A percentile compares a stretch with the other conserved stretches of the same genome.
phyloP scores from a whole-genome alignment of 2,888 invertebrate species.

The Lithophane ornitopus region DNA sequence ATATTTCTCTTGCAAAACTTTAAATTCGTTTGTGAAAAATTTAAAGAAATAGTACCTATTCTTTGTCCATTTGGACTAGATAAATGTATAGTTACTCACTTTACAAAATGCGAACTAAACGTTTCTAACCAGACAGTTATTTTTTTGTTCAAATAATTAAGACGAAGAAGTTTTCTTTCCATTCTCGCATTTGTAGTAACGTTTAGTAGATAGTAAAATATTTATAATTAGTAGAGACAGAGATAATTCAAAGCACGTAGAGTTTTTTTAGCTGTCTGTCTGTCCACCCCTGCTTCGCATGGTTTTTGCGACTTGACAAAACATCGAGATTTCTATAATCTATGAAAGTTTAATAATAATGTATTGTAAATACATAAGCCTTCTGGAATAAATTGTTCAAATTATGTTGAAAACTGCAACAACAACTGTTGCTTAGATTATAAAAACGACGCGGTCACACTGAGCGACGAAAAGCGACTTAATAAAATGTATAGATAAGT shows the following conservation, averaged over 20 bases:
- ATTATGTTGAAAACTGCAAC: too few species aligned
- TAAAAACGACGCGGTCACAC: background rate
- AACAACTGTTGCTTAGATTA: too few species aligned
- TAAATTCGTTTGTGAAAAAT: background rate
- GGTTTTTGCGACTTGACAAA: too few species aligned
- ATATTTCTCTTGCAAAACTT: background rate
- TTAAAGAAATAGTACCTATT: background rate
- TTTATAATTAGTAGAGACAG: background rate
- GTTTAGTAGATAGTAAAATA: background rate
- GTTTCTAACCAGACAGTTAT: background rate
- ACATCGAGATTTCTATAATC: too few species aligned
- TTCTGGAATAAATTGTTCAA: too few species aligned
- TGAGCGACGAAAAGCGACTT: too few species aligned
- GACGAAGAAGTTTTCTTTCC: background rate
- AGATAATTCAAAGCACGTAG: too few species aligned
- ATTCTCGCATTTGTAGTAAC: background rate
- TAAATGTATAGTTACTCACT: background rate
- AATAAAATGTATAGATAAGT: background rate
- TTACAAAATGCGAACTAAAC: background rate
- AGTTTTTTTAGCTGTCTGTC: too few species aligned
- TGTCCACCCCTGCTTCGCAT: too few species aligned
- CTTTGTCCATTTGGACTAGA: background rate
- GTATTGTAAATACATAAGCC: too few species aligned
- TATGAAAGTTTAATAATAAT: too few species aligned
- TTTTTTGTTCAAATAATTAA: background rate